Base-by-base conservation (phyloP, 2,797 vertebrate species). In the Rhynchotus rufescens region DNA sequence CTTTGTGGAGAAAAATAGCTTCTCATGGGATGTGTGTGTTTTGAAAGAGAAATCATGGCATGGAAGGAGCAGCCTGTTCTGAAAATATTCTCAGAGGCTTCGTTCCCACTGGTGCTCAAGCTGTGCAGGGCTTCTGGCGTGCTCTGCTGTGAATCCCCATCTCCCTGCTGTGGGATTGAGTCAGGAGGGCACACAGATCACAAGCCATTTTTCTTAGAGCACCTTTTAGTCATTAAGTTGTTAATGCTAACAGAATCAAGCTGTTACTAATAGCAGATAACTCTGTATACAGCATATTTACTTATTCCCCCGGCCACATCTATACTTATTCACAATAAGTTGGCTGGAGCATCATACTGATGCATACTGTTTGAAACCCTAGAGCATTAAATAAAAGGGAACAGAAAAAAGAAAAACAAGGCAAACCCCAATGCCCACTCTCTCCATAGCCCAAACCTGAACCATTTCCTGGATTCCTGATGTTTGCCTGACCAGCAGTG, bases 341-440 rank as follows among this genome's bases (percentile, higher is more conserved):
- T 38, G 17, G 67, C 21, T 52, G 67, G 47, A 52, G 47, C 51
- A 52, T 28, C 51, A 3, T 45, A 21, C 36, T 59, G 54, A 21
- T 52, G 60, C 13, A 36, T n/a, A 54, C 4, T 6, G 28, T 72
- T 68, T 52, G 42, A 68, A 84, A 10, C 20, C 16, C 44, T 91
- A 30, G 30, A 56, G 22, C 10, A 47, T 21, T 21, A 22, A 47
- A 47, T 3, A 49, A 51, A 3, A 10, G 67, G 67, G 80, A 32
- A 22, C 34, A 34, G n/a, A 4, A 0, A 2, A 51, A 15, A 54
- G 15, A 30, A 16, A 30, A 30, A 51, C 49, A 51, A 51, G 23
- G 23, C 49, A 25, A 3, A 3, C 1, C 1, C 10, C 26, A 5
- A 4, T 42, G 2, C 12, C 19, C 20, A 5, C 9, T 22, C 30